Evolutionary conservation across 2,113 vertebrate species (phyloP).

Genomic region (Asarcornis scutulata): DNA sequence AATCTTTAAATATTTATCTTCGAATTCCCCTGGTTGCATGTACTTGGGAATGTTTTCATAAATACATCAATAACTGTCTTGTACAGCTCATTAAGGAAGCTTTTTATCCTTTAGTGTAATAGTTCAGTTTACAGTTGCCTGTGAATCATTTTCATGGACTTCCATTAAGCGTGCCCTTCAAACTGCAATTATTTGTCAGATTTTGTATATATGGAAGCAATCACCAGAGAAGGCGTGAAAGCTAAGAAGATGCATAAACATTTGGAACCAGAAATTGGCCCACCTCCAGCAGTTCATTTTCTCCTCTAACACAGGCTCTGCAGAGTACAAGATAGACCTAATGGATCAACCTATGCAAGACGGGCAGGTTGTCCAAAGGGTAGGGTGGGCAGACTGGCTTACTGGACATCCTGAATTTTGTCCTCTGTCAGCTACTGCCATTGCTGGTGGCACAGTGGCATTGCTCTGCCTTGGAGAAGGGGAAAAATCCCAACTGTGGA

Average conservation of each 20-base stretch:
- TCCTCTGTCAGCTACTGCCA: not conserved
- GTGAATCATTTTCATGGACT: conserved; percentile 73
- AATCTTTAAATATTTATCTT: conserved; percentile 73
- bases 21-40: conserved; percentile 64
- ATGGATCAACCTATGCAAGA: not conserved
- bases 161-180: conserved; percentile 72
- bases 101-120: conserved; percentile 74
- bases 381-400: not conserved
- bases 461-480: not conserved
- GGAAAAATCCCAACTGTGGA: not conserved
- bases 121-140: conserved; percentile 63
- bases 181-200: conserved; percentile 70
- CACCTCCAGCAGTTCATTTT: not conserved
- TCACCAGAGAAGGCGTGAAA: conserved; percentile 45
- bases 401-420: not conserved
- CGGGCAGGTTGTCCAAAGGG: not conserved
- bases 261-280: conserved; percentile 22
- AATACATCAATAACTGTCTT: conserved; percentile 77
- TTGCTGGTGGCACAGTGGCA: not conserved
- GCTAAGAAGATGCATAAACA: conserved; percentile 45
- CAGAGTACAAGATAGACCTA: not conserved
- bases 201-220: conserved; percentile 51
- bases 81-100: conserved; percentile 76
- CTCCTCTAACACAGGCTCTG: not conserved
- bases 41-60: conserved; percentile 73